Evolutionary conservation across 2,113 vertebrate species (phyloP), one percentile per base, ranked within the genome.

Genomic region (Callionymus lyra): DNA sequence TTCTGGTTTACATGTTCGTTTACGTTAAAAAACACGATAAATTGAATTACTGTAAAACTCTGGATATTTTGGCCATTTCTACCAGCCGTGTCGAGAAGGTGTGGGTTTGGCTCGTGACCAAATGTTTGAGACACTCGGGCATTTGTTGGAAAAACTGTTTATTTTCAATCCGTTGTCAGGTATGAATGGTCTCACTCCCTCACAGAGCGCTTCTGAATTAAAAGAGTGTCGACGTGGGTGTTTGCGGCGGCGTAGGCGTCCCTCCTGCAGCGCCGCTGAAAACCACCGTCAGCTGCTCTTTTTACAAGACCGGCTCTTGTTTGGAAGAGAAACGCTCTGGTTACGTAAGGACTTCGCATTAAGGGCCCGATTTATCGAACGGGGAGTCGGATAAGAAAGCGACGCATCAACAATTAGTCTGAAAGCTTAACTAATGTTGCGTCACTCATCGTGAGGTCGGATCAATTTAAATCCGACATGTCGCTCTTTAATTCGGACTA

Each of bases 261-360:
- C 63, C 69, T 77, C 64, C 65, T 70, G 62, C 65, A 66, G 34
- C 68, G 69, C 53, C 32, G 64, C 66, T 52, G 66, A 65, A 69
- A 71, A 27, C 21, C 70, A 71, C 59, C 54, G 70, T 63, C 71
- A 77, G 77, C 75, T 79, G 75, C 65, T 75, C 68, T 72, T 65
- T 53, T 65, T 53, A 68, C 57, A 63, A 69, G 65, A 54, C 47
- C 62, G 51, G 34, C 18, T 42, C 63, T 63, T 63, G 72, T 72
- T 72, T 77, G 63, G 50, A 41, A 59, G 64, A 63, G 59, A 73
- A 47, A 59, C n/a, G 45, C 47, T 57, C 56, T 48, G 46, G 50
- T 80, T 80, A 74, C 47, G 21, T 71, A 78, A 82, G 35, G 37
- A 8, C 33, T 33, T 38, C 51, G 48, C 52, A 44, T 59, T 51